Evolutionary conservation across 1,140 invertebrate genomes (phyloP), one percentile per base, ranked within the genome.

Genomic region (Galleria mellonella): DNA sequence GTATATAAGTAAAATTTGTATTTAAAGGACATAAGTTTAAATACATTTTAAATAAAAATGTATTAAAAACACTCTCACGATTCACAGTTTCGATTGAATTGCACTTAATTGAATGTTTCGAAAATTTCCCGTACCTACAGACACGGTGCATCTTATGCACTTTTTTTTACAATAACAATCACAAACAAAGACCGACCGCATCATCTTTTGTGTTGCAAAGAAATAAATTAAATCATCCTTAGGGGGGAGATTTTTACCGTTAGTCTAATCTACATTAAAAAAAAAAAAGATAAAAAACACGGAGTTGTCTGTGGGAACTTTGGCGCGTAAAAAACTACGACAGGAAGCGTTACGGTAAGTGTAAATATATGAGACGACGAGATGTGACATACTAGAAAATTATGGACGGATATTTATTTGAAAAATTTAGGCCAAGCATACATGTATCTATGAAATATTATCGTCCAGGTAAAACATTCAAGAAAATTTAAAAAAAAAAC

Each of bases 151-250:
- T 36, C 12, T 13, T 33, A 30, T 65, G 17, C 17, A 6, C 51
- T 67, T 65, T 66, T 76, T 23, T 23, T 71, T 47, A 44, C 51
- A 55, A 41, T 74, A 51, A 67, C 65, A 69, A 55, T 41, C 45
- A 56, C 75, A 72, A 70, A 82, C 71, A 84, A 83, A 72, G 59
- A 59, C 48, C 55, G 62, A 81, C 81, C 81, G 74, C 78, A 81
- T 79, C 73, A 55, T 64, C 71, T 72, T 66, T 81, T 82, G 69
- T 77, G 57, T 54, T 58, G 39, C 48, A 56, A 71, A 75, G 78
- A 84, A 77, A 83, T 84, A 83, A 84, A 84, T 84, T 83, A 79
- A 75, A 81, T 64, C 72, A 79, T 79, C 72, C 75, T 81, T 79
- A 77, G 76, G 81, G 81, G 17, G 76, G 53, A 62, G 66, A 73